Base-by-base conservation (phyloP, 2,797 vertebrate genomes). In the Acanthiza pusilla region DNA sequence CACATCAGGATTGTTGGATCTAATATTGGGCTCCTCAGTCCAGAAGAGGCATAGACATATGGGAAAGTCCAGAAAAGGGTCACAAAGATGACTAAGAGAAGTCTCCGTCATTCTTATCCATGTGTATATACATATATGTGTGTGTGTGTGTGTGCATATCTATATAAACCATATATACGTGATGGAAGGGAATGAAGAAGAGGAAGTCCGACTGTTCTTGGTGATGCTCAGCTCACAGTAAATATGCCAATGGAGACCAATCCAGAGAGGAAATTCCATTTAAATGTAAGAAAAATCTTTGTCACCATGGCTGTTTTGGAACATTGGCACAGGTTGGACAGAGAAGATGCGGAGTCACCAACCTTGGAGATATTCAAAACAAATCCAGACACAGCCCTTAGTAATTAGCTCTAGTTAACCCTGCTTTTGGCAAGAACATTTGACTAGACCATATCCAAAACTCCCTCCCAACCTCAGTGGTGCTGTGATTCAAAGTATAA, bases 1-100 rank as follows among this genome's bases (percentile, higher is more conserved):
- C 21, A 58, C 7, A 17, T 17, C 0, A 0, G 29, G 13, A 74
- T 10, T 14, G 7, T 1, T 67, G 11, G 1, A 15, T 58, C 36
- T 23, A 57, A 5, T 67, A 50, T 5, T n/a, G 7, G 34, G 6
- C 1, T 74, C 13, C 6, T 27, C n/a, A 38, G 5, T 36, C 16
- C 17, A 81, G 11, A 32, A 57, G 6, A 79, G 18, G 20, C 11
- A 55, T 29, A 8, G 13, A 53, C 15, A 32, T 45, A 57, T 19
- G 22, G 11, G 11, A 76, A 11, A 30, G 3, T 34, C 22, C 18
- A 74, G 29, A 1, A 12, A 54, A 79, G 17, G 32, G 27, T 4
- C 8, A 27, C 16, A 75, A 62, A 88, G 21, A 29, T 15, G 2
- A 42, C 21, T 29, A 54, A 70, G 40, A 82, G 43, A 77, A 63